Conservation (phyloP, 2,797 vertebrate species). For the Florisuga fusca region DNA sequence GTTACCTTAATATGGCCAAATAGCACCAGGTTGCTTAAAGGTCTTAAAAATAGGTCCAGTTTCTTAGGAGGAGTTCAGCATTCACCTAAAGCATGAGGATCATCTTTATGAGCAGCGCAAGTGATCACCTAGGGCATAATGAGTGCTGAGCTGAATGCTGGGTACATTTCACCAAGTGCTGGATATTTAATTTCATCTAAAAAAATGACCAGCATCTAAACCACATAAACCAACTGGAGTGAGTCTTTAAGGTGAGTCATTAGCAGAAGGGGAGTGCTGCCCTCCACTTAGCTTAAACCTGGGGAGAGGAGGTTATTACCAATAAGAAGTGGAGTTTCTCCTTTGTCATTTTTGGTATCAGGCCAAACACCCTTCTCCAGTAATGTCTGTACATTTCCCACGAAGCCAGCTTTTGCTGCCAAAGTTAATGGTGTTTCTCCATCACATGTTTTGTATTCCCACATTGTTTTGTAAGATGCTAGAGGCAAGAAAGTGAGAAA, state of each 20-base stretch:
- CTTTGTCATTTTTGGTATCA: conserved; percentile 84
- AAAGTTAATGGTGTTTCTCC: conserved; percentile 89
- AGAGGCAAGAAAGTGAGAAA: not conserved
- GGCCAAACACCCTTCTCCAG: conserved; percentile 85
- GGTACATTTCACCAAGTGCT: not conserved
- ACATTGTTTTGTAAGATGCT: conserved; percentile 80
- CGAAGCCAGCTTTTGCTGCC: conserved; percentile 82
- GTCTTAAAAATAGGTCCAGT: not conserved
- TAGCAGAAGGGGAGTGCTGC: fast-evolving
- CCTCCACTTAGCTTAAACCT: not conserved
- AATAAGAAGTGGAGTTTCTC: conserved; percentile 87
- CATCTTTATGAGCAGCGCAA: not conserved
- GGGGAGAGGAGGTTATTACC: conserved; percentile 74
- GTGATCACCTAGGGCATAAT: not conserved
- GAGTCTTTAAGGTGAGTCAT: not conserved
- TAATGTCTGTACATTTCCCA: conserved; percentile 82
- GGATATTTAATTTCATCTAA: not conserved
- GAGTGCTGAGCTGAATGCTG: not conserved
- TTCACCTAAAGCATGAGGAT: not conserved
- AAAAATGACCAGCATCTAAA: not conserved
- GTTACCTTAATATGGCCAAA: not conserved
- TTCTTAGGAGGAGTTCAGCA: not conserved
- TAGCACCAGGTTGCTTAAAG: not conserved
- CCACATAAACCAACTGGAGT: not conserved
- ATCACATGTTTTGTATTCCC: conserved; percentile 86